Percentiles rank a stretch among this genome's conserved stretches.
Conservation (phyloP, 1,140 invertebrate genomes). For the Pseudomyrmex gracilis region DNA sequence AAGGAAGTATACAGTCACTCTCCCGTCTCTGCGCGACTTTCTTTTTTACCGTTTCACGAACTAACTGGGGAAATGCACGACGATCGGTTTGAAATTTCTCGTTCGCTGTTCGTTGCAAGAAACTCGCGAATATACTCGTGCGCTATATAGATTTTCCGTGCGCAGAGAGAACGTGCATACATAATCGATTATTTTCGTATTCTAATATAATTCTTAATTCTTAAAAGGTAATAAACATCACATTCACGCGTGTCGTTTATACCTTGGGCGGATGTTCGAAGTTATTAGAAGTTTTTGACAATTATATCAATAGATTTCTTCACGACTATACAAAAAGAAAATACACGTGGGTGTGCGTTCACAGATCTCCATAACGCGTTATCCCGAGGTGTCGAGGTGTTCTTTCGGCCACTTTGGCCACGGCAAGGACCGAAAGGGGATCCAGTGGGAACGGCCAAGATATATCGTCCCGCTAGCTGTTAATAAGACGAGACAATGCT, state of each 20-base stretch:
- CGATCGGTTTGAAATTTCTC: constrained; percentile 39
- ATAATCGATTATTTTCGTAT: no score
- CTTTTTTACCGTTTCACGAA: constrained; percentile 32
- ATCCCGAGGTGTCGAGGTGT: constrained; percentile 73
- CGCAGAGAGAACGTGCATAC: not conserved
- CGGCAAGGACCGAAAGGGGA: constrained; percentile 45
- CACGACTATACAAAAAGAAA: not conserved
- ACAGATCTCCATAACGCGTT: constrained; percentile 70
- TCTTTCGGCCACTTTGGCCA: constrained; percentile 25
- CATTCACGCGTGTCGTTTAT: no score
- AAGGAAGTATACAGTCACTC: constrained; percentile 57
- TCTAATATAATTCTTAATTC: no score
- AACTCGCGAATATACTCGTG: constrained; percentile 8
- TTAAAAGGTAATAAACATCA: no score
- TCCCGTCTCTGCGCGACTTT: not conserved
- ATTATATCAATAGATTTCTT: no score
- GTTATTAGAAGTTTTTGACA: no score
- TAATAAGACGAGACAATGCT: constrained; percentile 84
- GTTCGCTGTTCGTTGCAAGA: constrained; percentile 12
- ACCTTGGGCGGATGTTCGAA: no score
- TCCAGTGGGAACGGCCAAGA: constrained; percentile 74
- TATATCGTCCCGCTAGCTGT: constrained; percentile 81
- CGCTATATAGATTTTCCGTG: not conserved
- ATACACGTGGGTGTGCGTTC: constrained; percentile 63
- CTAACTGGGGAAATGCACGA: constrained; percentile 1